phyloP scores from a whole-genome alignment of 2,888 invertebrate genomes.

The Drosophila birchii region DNA sequence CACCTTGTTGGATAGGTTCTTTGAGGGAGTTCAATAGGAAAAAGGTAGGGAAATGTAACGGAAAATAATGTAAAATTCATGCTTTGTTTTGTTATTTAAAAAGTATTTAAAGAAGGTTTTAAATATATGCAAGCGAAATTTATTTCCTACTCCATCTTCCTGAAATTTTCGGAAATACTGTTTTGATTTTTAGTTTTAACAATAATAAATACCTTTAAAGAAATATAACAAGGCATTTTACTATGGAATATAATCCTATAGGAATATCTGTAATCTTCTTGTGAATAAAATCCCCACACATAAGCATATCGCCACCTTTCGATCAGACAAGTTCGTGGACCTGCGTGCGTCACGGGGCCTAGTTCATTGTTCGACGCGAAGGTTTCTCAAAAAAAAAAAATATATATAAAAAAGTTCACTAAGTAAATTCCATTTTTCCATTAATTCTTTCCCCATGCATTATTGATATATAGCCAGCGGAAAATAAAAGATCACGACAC shows the following conservation, averaged over 20 bases:
- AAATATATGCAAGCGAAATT: background rate
- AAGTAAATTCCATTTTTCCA: constrained; percentile 47
- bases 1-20: constrained; percentile 66
- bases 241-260: too few relatives aligned
- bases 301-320: constrained; percentile 3
- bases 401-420: constrained; percentile 30
- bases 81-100: background rate
- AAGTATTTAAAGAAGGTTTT: background rate
- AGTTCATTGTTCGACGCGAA: constrained; percentile 67
- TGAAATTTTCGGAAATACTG: background rate
- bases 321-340: constrained; percentile 55
- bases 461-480: constrained; percentile 44
- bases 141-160: background rate
- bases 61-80: background rate
- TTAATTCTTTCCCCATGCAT: constrained; percentile 47
- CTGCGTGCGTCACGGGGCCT: constrained; percentile 36
- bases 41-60: background rate
- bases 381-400: constrained; percentile 42
- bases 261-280: background rate
- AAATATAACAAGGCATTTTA: background rate
- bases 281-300: constrained; percentile 3
- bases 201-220: background rate
- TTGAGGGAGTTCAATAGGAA: constrained; percentile 20
- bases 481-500: constrained; percentile 30
- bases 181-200: background rate